Base-by-base conservation (phyloP, 2,797 vertebrate species). In the Iguana delicatissima region DNA sequence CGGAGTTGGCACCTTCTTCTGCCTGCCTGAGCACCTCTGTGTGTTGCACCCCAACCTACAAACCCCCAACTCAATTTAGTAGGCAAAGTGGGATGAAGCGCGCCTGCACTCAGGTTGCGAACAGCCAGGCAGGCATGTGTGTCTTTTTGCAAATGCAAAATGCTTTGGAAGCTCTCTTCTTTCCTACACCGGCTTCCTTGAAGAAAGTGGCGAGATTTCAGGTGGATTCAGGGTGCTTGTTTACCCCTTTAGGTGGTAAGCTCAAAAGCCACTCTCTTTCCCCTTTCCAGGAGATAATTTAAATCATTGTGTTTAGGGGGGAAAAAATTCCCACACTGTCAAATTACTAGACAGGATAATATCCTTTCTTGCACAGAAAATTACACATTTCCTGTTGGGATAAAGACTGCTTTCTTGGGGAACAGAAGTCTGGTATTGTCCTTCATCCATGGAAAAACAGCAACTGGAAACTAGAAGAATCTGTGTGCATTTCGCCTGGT, bases 51-150 rank as follows among this genome's bases (percentile, higher is more conserved):
- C 8, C 20, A 0, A 4, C 16, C 24, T 35, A 10, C 35, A 55
- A 8, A 22, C 50, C 74, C 26, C 74, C 26, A 16, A 38, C 1
- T 35, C 73, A 74, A 74, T 82, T 85, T 26, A n/a, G 42, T 1
- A 22, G 14, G 18, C 24, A 76, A 8, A 6, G 26, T 29, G 29
- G 7, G 62, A 18, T 8, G 52, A 59, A 52, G 38, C 0, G 1
- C 2, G 52, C 8, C 0, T 2, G 59, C 9, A 5, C 14, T 7
- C 6, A 26, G 10, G 50, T 32, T 73, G n/a, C 46, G 32, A 12
- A 57, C 8, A 50, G 52, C 10, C 9, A 0, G 4, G 7, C 18
- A 2, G 42, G 4, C 4, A 46, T 46, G 42, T 3, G 42, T 3
- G 42, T 46, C 42, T 46, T 67, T 20, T 57, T 32, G 6, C 24